Evolutionary conservation across 2,888 invertebrate species (phyloP), one percentile per base, ranked within the genome.

Genomic region (Drosophila koepferae): DNA sequence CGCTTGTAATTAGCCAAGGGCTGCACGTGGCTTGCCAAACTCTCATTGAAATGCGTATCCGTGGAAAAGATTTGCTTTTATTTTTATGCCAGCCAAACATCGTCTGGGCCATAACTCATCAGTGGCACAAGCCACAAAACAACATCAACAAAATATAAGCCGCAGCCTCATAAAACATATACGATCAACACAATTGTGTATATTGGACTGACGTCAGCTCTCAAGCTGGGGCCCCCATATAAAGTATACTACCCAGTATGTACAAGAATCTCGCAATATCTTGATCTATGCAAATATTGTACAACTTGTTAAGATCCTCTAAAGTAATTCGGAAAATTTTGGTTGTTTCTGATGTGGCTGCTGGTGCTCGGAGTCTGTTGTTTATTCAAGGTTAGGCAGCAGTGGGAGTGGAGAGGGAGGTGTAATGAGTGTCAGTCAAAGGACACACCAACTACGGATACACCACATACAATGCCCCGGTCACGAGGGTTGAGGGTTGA

Each of bases 151-250:
- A 71, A 68, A 61, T 74, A 69, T 78, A 79, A 79, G 75, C 78
- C 69, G 75, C 78, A 78, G 65, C 63, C 38, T 70, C 79, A 79
- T 79, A 79, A 79, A 81, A 77, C 79, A 79, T 77, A 74, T 74
- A 79, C 74, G 74, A 73, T 60, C 74, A 73, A 56, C 74, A 76
- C 69, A 81, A 66, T 60, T 70, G 70, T 77, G 74, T 70, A 70
- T 77, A 74, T 77, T 70, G 59, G 77, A 62, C 82, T 84, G 84
- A 84, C 84, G 84, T 84, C 84, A 86, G 84, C 36, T 65, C 66
- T 12, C 64, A n/a, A 23, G 40, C 73, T 55, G 54, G 38, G 61
- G 60, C 53, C 67, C 67, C 38, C 54, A 77, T 56, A 77, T 65
- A 77, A 61, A n/a, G 46, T 77, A 59, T 60, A 67, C 28, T 60